Conservation (phyloP, 92 coral and sea anemone genomes). For the Parazoanthus atlanticus region DNA sequence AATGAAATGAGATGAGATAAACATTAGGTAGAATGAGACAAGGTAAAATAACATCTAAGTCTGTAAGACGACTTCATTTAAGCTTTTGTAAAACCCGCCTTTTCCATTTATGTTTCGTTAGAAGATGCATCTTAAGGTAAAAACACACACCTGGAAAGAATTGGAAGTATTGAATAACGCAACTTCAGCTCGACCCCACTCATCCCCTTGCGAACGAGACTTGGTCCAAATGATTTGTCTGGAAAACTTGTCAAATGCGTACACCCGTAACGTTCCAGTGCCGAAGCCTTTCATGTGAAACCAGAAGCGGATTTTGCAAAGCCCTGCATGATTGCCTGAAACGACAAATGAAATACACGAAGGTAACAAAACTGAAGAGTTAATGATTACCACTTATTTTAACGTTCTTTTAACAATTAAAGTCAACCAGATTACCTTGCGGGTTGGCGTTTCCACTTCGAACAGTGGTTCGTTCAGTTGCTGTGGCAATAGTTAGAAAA, state of each 20-base stretch:
- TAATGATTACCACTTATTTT: neutral
- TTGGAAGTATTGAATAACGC: conserved; percentile 64
- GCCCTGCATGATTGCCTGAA: conserved; percentile 77
- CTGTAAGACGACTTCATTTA: too few species aligned
- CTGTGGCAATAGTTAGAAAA: too few species aligned
- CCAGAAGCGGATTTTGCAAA: conserved; percentile 75
- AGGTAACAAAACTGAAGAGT: neutral
- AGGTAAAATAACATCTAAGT: too few species aligned
- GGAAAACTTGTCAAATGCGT: conserved; percentile 60
- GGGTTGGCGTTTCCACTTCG: too few species aligned
- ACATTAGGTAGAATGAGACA: too few species aligned
- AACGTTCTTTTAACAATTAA: neutral
- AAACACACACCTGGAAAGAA: conserved; percentile 64
- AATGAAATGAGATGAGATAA: neutral
- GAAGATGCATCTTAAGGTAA: neutral
- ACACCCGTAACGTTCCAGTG: conserved; percentile 71
- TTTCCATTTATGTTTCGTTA: too few species aligned
- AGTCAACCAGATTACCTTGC: too few species aligned
- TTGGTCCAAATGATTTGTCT: conserved; percentile 73
- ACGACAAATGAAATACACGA: neutral
- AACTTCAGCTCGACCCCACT: conserved; percentile 85
- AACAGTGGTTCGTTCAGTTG: too few species aligned
- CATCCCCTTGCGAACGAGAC: conserved; percentile 35
- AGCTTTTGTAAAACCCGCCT: too few species aligned
- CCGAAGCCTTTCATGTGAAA: conserved; percentile 71